Evolutionary conservation across 2,113 vertebrate species (phyloP), one percentile per base, ranked within the genome.

Genomic region (Pterocles burchelli): DNA sequence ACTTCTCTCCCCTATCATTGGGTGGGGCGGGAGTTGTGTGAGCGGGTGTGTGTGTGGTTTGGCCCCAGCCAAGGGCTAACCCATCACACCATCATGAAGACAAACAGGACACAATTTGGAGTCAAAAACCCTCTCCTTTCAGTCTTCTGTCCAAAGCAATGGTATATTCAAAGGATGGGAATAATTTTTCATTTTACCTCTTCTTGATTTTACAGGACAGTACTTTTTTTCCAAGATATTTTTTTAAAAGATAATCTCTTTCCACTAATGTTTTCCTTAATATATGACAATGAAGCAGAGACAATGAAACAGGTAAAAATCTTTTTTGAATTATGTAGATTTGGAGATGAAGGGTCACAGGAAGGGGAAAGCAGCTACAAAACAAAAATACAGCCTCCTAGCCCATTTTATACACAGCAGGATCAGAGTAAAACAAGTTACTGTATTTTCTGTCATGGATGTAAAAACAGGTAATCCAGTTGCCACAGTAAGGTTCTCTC

Each of bases 281-380:
- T 10, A 31, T 0, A 31, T 3, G 5, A 43, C 22, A 57, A 11
- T 10, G 1, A 58, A 48, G 7, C 2, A 80, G 41, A 17, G 17
- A 26, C 1, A 20, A 51, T 46, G 7, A n/a, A 93, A 26, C 3
- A 51, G 11, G 10, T 63, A 29, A 70, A 84, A 41, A 49, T 22
- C 26, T 52, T 6, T 8, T 66, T 51, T 43, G 33, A 72, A 36
- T 29, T 17, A 43, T 1, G 21, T 18, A 9, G 11, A 71, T 31
- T 26, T 26, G 16, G 48, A 76, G 62, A 67, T 5, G 2, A 75
- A 74, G 6, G 3, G 3, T 13, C 16, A 57, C 13, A 52, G 33
- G 28, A 61, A 79, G 24, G 7, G 3, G 17, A 79, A 80, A 11
- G 19, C 18, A 63, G 13, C 12, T 38, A 11, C 17, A 3, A 22